These are phyloP conservation scores for Psammodynastes pulverulentus DNA, from an alignment of 2,113 vertebrate species.

Conservation along the genomic window DNA sequence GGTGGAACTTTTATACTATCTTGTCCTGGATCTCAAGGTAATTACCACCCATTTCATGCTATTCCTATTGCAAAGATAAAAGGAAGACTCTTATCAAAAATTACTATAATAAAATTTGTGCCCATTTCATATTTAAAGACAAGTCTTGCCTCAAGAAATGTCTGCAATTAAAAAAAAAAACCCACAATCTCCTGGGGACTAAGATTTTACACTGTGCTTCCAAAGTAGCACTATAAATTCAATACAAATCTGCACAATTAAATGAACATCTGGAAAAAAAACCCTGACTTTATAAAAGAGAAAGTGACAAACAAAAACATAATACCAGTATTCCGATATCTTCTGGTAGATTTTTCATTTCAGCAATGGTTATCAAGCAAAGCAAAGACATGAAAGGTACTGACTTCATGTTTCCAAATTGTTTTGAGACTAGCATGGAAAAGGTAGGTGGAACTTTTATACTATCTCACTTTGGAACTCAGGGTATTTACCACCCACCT, in stretches of 20 bases:
- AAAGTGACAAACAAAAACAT: background rate
- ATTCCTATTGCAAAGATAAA: background rate
- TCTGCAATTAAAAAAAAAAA: too few species aligned
- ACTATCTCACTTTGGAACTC: background rate
- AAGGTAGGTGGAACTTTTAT: background rate
- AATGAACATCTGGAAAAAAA: background rate
- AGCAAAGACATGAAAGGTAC: background rate
- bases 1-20: background rate
- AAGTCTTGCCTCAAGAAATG: background rate
- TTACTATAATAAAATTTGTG: conserved; percentile 20
- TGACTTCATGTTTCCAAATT: conserved; percentile 24
- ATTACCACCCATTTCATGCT: background rate
- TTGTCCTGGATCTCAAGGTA: background rate
- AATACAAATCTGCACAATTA: background rate
- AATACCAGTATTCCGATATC: background rate
- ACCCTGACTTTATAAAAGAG: background rate
- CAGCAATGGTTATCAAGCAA: background rate
- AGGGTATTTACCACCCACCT: background rate
- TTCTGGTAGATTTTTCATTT: background rate
- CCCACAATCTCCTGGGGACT: too few species aligned
- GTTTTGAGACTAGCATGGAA: background rate
- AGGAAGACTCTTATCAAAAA: too few species aligned
- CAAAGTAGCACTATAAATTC: background rate
- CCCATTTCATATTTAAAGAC: background rate
- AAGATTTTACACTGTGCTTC: background rate